These are phyloP conservation scores for Chymomyza costata DNA, from an alignment of 1,140 invertebrate genomes.

Conservation along the genomic window DNA sequence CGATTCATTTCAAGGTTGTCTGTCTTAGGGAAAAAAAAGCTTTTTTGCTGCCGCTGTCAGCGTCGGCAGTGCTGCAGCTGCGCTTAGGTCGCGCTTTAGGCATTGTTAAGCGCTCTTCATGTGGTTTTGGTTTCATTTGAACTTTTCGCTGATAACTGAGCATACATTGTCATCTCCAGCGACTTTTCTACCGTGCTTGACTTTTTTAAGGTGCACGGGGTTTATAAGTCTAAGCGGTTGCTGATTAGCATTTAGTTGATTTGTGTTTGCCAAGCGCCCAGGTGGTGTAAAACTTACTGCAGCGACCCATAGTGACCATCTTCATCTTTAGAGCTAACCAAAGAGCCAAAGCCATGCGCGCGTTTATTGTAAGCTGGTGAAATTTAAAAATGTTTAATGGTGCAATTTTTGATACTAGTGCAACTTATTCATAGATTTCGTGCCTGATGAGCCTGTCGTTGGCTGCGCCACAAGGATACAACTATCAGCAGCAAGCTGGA, in stretches of 20 bases:
- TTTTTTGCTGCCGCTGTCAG: conserved; percentile 14
- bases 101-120: no score
- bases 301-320: no score
- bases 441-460: conserved; percentile 49
- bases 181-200: conserved; percentile 33
- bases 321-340: conserved; percentile 11
- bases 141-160: conserved; percentile 36
- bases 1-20: conserved; percentile 42
- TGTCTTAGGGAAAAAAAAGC: conserved; percentile 33
- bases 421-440: conserved; percentile 42
- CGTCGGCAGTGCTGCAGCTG: conserved; percentile 30
- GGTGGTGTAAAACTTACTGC: conserved; percentile 26
- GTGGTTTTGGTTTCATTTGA: conserved; percentile 55
- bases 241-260: conserved; percentile 74
- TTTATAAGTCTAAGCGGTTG: conserved; percentile 54
- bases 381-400: no score
- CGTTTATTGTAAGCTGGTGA: conserved; percentile 58
- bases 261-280: conserved; percentile 54
- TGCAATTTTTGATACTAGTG: background rate
- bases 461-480: conserved; percentile 64
- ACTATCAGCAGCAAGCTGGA: conserved; percentile 37
- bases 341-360: no score
- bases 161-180: conserved; percentile 8
- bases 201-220: conserved; percentile 17
- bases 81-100: conserved; percentile 30